Base-by-base conservation (phyloP, 2,113 vertebrate species). In the Oreochromis tanganicae region DNA sequence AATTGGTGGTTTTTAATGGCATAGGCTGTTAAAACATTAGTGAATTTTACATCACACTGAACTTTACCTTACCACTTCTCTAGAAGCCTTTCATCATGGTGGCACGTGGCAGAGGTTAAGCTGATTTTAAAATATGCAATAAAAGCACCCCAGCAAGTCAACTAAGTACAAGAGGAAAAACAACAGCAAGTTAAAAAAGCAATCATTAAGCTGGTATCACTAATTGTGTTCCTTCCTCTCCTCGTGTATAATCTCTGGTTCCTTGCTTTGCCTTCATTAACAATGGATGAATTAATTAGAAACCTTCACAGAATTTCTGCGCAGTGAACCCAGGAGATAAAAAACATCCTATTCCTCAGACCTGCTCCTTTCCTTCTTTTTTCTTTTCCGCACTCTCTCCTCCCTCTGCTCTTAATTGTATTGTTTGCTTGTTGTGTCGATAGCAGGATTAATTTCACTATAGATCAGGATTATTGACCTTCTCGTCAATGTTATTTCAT, bases 211-310 rank as follows among this genome's bases (percentile, higher is more conserved):
- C 95, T 88, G 93, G 93, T 96, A 97, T 97, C 96, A 94, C 96
- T 97, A 97, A 97, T 96, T 96, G 96, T 95, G 93, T 96, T 96
- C 93, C 94, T 93, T 92, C 93, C 92, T 94, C 91, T 93, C 87
- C 92, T 92, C 90, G 80, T 92, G 93, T 95, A 90, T 97, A 97
- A 97, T 97, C 95, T 96, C 93, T 93, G 89, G 88, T 92, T 92
- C 93, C 94, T 94, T 91, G 92, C 91, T 91, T 94, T 87, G 87
- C 90, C 92, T 96, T 97, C 96, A 97, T 97, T 97, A 97, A 97
- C 96, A 96, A 97, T 97, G 95, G 92, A 97, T 97, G 96, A 97
- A 97, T 97, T 97, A 96, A 97, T 97, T 97, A 97, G 94, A 96
- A 96, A 95, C 94, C 91, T 96, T 95, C 94, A 97, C 93, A 97